phyloP scores from a whole-genome alignment of 1,140 invertebrate species.

The Trichoplusia ni region DNA sequence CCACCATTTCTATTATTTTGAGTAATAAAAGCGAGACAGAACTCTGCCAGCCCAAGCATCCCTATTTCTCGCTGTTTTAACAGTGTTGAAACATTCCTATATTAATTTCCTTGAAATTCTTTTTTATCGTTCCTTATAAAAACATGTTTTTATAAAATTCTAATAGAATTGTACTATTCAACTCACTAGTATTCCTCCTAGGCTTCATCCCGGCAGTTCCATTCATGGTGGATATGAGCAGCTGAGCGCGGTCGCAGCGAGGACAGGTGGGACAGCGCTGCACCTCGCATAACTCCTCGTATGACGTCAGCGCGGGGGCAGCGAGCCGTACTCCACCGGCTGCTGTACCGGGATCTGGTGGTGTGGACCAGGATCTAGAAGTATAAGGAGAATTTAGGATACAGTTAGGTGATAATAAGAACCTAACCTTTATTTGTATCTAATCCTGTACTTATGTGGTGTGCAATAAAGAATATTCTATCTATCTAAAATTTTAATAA shows the following conservation, averaged over 20 bases:
- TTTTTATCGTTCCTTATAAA: not conserved
- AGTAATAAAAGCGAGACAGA: too few species aligned
- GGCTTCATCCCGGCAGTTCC: conserved; percentile 56
- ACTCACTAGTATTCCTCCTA: conserved; percentile 66
- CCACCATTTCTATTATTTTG: too few species aligned
- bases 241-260: conserved; percentile 82
- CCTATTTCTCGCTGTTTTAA: too few species aligned
- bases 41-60: too few species aligned
- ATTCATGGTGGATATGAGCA: conserved; percentile 67
- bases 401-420: too few species aligned
- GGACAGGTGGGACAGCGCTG: conserved; percentile 84
- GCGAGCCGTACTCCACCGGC: conserved; percentile 80
- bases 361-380: conserved; percentile 58
- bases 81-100: too few species aligned
- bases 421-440: too few species aligned
- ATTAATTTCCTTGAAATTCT: conserved; percentile 11
- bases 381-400: too few species aligned
- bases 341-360: conserved; percentile 54
- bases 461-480: too few species aligned
- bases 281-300: conserved; percentile 85
- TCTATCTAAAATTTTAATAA: too few species aligned
- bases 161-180: not conserved
- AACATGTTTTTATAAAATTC: too few species aligned
- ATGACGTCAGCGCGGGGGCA: conserved; percentile 79
- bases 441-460: too few species aligned